Percentiles rank a stretch among this genome's conserved stretches.
Evolutionary conservation across 2,797 vertebrate genomes (phyloP).

Genomic region (Cyprinella venusta): DNA sequence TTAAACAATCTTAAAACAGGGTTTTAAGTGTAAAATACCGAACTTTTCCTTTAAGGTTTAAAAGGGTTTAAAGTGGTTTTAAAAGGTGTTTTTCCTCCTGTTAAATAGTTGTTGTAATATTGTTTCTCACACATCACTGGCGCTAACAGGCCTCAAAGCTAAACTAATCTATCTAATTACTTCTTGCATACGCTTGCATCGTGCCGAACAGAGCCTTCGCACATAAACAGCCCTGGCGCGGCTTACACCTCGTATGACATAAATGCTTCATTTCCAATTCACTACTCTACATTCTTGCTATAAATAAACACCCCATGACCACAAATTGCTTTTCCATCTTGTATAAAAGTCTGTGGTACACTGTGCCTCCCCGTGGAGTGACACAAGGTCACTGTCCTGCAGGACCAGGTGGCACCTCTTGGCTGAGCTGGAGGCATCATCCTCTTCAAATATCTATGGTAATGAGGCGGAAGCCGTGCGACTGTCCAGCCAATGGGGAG

Average conservation of each 20-base stretch:
- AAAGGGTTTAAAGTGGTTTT: neutral
- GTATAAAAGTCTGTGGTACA: slow-evolving; percentile 28
- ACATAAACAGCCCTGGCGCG: slow-evolving; percentile 14
- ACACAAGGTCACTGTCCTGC: slow-evolving; percentile 47
- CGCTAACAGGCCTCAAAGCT: slow-evolving; percentile 39
- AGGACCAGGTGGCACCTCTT: slow-evolving; percentile 54
- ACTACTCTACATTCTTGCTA: slow-evolving; percentile 24
- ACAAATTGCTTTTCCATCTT: slow-evolving; percentile 36
- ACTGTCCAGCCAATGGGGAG: slow-evolving; percentile 73
- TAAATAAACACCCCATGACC: slow-evolving; percentile 37
- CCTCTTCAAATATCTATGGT: slow-evolving; percentile 64
- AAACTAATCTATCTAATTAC: slow-evolving; percentile 36
- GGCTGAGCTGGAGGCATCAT: slow-evolving; percentile 51
- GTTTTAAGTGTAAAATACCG: too few relatives aligned
- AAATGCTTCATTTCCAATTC: slow-evolving; percentile 43
- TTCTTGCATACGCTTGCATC: slow-evolving; percentile 8
- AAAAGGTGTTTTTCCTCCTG: slow-evolving; percentile 10
- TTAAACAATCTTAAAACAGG: too few relatives aligned
- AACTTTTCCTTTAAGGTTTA: too few relatives aligned
- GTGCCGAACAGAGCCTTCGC: neutral
- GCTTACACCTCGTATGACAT: slow-evolving; percentile 11
- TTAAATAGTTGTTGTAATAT: slow-evolving; percentile 39
- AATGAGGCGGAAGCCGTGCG: slow-evolving; percentile 73
- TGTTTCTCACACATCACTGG: slow-evolving; percentile 28
- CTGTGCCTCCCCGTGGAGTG: slow-evolving; percentile 17